Base-by-base conservation (phyloP, 2,113 vertebrate genomes). In the Serinus canaria region DNA sequence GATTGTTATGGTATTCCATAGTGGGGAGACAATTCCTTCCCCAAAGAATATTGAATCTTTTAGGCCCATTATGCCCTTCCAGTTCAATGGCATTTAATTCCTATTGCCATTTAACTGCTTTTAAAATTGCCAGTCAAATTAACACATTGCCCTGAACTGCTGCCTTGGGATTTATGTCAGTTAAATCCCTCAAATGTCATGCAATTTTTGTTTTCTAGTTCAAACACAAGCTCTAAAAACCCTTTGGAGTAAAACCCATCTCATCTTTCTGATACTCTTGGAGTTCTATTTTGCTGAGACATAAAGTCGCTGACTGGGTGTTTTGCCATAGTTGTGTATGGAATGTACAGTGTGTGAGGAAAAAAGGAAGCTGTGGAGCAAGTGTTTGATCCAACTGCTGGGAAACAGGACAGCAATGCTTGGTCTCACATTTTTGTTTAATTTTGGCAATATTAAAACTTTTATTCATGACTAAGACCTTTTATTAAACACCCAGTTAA, bases 81-180 rank as follows among this genome's bases (percentile, higher is more conserved):
- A 87, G 52, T 81, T 95, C 70, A 47, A 85, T 62, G n/a, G 39
- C 68, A 75, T 80, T 86, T 92, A 96, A 94, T 92, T 33, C 33
- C 44, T 94, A 85, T 94, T 92, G 79, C 50, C 18, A 22, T 74
- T 89, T 94, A 75, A 93, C 84, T 93, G 87, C 87, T 96, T 95
- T 89, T 96, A 91, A 96, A 95, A 66, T 95, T 94, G 76, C 50
- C 86, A 69, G 31, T 46, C 59, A 95, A 89, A 96, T 96, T 90
- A 95, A 92, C 4, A 8, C 27, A 55, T 63, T 92, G 56, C 41
- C 59, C 44, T 94, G 52, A 90, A 96, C 60, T 47, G 44, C 81
- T 95, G 56, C 77, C 41, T 74, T 77, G 91, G 72, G 94, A 82
- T 94, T 91, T 95, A 75, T 68, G 37, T 88, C 46, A 30, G 80